Evolutionary conservation across 2,113 vertebrate species (phyloP), one percentile per base, ranked within the genome.

Genomic region (Pituophis catenifer): DNA sequence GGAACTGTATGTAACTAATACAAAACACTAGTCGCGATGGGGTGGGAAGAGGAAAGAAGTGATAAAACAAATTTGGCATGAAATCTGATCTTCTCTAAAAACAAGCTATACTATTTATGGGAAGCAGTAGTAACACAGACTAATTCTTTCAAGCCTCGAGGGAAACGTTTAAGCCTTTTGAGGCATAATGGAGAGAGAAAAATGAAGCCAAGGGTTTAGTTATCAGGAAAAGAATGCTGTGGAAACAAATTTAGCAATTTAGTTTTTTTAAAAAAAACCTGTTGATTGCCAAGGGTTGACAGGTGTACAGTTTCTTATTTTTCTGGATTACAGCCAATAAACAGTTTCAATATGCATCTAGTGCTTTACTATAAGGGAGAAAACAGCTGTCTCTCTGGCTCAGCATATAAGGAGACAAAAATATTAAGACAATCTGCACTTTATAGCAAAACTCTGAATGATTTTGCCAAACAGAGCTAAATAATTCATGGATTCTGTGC

Each of bases 271-370:
- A 70, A 89, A 89, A 53, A 88, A 95, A 94, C 55, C 92, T 93
- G 53, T 89, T 70, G 91, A 93, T 96, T 97, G 97, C 97, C 97
- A 98, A 97, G 95, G 96, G 89, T 95, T 95, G 95, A 97, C 98
- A 98, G 97, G 97, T 98, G 97, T 97, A 95, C 91, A 50, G 94
- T 95, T 97, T 96, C 95, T 97, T 95, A 96, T 97, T 98, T 97
- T 97, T 98, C 96, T 97, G 97, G 97, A 97, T 94, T 89, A 62
- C 95, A 96, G 97, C 97, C 97, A 97, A 96, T 96, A 96, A 97
- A 90, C 89, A 93, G 93, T 93, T 97, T 93, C 95, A 97, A 97
- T 94, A 96, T 97, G 94, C 95, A 96, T 92, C 94, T 92, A 75
- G 91, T 96, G 95, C 96, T 97, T 97, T 96, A 91, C 92, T 58